Conservation (phyloP, 2,113 vertebrate genomes). For the Ageneiosus marmoratus region DNA sequence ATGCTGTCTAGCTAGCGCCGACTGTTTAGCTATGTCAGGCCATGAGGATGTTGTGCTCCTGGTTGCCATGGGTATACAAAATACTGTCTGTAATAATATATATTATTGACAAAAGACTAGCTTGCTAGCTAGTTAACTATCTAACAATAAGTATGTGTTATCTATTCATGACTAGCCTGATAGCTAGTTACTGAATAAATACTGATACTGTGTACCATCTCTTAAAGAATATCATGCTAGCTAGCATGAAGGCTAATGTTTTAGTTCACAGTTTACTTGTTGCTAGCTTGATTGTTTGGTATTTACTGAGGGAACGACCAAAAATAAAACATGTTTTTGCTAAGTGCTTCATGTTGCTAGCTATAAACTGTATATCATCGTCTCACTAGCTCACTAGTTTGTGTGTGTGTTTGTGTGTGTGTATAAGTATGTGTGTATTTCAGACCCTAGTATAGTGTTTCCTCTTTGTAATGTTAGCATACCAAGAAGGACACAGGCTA, state of each 20-base stretch:
- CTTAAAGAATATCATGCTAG: not conserved
- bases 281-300: not conserved
- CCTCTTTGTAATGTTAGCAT: conserved; percentile 49
- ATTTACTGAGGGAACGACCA: not conserved
- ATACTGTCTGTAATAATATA: not conserved
- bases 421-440: conserved; percentile 37
- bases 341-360: not conserved
- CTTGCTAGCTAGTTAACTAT: not conserved
- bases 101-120: not conserved
- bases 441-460: conserved; percentile 48
- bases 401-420: conserved; percentile 7
- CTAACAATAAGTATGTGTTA: not conserved
- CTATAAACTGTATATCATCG: not conserved
- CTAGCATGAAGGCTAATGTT: not conserved
- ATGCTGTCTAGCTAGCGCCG: not conserved
- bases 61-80: not conserved
- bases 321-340: not conserved
- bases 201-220: not conserved
- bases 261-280: not conserved
- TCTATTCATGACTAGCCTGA: not conserved
- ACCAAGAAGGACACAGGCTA: conserved; percentile 47
- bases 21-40: not conserved
- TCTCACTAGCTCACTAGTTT: not conserved
- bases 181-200: not conserved
- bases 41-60: not conserved